Evolutionary conservation across 2,797 vertebrate species (phyloP).

Genomic region (Chanos chanos): DNA sequence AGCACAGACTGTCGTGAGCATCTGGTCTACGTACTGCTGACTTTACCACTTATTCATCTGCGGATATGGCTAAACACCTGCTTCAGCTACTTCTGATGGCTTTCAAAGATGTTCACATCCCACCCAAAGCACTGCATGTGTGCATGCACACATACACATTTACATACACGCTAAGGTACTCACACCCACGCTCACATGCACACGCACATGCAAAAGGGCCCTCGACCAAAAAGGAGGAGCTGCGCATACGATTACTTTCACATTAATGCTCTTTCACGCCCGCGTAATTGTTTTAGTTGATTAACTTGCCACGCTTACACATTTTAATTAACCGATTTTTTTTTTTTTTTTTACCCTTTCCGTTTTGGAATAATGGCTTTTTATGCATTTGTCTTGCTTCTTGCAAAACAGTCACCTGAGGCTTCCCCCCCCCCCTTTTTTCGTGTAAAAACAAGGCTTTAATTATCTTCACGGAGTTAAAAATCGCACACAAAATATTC

Average conservation of each 20-base stretch:
- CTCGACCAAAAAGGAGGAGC: conserved; percentile 19
- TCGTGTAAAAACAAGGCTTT: conserved; percentile 19
- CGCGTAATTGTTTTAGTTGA: conserved; percentile 44
- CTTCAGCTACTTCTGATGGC: conserved; percentile 7
- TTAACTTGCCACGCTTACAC: conserved; percentile 45
- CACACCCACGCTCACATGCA: conserved; percentile 10
- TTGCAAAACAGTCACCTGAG: conserved; percentile 23
- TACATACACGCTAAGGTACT: conserved; percentile 16
- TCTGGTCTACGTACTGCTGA: conserved; percentile 25
- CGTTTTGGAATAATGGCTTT: conserved; percentile 17
- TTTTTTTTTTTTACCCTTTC: neutral
- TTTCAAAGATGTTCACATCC: neutral
- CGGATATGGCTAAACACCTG: conserved; percentile 20
- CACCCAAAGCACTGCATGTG: neutral
- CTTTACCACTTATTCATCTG: conserved; percentile 23
- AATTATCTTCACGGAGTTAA: conserved; percentile 31
- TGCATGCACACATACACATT: conserved; percentile 18
- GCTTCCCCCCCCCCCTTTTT: neutral
- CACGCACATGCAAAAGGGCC: conserved; percentile 25
- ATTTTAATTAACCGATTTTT: conserved; percentile 44
- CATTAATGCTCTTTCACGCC: conserved; percentile 45
- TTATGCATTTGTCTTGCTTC: conserved; percentile 34
- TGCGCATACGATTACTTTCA: conserved; percentile 38
- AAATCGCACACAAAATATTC: conserved; percentile 50
- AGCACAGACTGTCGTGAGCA: conserved; percentile 51